A percentile compares a stretch with the other conserved stretches of the same genome.
phyloP scores from a whole-genome alignment of 2,797 vertebrate species.

The Semaprochilodus insignis region DNA sequence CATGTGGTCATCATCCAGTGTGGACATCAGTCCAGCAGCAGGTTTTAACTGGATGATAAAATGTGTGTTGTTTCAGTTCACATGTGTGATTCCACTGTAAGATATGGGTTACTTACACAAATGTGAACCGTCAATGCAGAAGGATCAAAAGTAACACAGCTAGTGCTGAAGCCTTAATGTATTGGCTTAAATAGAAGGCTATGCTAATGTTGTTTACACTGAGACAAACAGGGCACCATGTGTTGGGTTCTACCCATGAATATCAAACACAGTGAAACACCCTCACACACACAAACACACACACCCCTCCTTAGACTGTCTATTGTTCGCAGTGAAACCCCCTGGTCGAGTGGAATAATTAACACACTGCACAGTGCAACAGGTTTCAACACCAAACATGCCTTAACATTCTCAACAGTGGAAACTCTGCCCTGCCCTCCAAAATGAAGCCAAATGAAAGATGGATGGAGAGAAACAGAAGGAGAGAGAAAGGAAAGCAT shows the following conservation, averaged over 20 bases:
- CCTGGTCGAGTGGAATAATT: background rate
- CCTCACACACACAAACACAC: background rate
- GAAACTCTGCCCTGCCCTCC: too few species aligned
- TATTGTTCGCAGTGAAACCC: conserved; percentile 33
- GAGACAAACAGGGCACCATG: conserved; percentile 42
- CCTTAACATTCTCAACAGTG: too few species aligned
- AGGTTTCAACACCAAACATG: background rate
- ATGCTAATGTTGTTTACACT: conserved; percentile 46
- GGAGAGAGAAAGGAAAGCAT: background rate
- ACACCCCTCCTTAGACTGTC: conserved; percentile 33
- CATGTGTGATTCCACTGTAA: too few species aligned
- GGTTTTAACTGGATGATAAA: too few species aligned
- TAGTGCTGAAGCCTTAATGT: background rate
- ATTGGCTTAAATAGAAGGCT: conserved; percentile 9
- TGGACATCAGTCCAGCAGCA: background rate
- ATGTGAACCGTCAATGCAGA: too few species aligned
- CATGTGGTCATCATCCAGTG: background rate
- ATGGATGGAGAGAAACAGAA: background rate
- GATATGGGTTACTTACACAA: too few species aligned
- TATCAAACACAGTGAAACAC: conserved; percentile 41
- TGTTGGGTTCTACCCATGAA: conserved; percentile 43
- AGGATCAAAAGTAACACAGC: too few species aligned
- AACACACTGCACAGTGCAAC: conserved; percentile 4
- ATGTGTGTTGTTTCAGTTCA: too few species aligned
- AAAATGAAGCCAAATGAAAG: background rate